phyloP scores from a whole-genome alignment of 2,888 invertebrate species.

The Acleris holmiana region DNA sequence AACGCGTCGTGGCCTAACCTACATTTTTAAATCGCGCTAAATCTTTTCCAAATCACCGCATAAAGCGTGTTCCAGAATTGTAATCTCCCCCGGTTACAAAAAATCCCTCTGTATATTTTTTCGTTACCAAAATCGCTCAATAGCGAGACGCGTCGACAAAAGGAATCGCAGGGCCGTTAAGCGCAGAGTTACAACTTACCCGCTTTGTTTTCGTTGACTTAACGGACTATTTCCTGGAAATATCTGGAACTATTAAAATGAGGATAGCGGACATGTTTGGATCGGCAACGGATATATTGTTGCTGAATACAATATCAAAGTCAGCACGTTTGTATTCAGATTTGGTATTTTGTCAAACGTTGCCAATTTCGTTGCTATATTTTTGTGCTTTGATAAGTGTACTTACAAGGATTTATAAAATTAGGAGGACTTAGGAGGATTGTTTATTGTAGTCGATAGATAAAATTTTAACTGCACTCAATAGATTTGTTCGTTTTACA shows the following conservation, averaged over 20 bases:
- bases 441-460: no score
- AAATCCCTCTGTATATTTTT: slow-evolving; percentile 30
- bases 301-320: slow-evolving; percentile 3
- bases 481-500: no score
- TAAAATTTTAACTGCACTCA: no score
- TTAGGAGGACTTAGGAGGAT: no score
- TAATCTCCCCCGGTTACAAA: no score
- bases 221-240: slow-evolving; percentile 45
- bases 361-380: no score
- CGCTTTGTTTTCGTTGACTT: slow-evolving; percentile 51
- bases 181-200: slow-evolving; percentile 48
- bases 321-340: background rate
- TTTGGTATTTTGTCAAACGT: background rate
- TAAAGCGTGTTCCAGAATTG: no score
- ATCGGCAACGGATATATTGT: slow-evolving; percentile 40
- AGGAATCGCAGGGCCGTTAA: slow-evolving; percentile 46
- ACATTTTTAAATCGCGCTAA: no score
- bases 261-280: slow-evolving; percentile 44
- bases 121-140: slow-evolving; percentile 15
- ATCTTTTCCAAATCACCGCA: background rate
- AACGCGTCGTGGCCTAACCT: no score
- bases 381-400: no score
- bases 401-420: no score
- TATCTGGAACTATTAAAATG: slow-evolving; percentile 58
- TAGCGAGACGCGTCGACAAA: slow-evolving; percentile 41